These are phyloP conservation scores for Aselliscus stoliczkanus DNA, from an alignment of 2,797 vertebrate species.

Conservation along the genomic window DNA sequence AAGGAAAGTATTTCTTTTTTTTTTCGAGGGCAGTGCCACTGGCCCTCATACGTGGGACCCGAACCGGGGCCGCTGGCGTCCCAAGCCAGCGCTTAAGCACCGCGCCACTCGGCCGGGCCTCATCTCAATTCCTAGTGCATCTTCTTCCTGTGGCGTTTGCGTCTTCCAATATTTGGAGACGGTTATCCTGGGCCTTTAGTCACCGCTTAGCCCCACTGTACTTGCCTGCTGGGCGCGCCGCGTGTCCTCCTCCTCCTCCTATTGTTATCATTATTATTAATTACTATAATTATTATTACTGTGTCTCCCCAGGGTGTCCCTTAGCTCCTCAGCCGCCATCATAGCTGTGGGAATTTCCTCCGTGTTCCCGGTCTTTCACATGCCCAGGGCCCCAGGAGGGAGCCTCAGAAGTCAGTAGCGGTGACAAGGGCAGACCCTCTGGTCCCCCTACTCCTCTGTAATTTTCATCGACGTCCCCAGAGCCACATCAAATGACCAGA, in stretches of 20 bases:
- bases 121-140: constrained; percentile 40
- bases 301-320: not conserved
- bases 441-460: not conserved
- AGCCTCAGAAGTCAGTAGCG: not conserved
- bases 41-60: no score
- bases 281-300: no score
- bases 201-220: not conserved
- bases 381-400: not conserved
- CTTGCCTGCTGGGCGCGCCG: not conserved
- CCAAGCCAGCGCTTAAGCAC: no score
- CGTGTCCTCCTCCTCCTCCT: no score
- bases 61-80: no score
- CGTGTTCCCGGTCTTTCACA: not conserved
- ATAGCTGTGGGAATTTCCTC: not conserved
- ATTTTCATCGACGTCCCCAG: not conserved
- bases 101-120: no score
- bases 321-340: not conserved
- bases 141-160: constrained; percentile 26
- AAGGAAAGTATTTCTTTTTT: no score
- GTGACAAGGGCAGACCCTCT: not conserved
- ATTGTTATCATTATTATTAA: no score
- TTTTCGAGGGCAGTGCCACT: no score
- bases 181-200: not conserved
- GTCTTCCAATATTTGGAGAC: constrained; percentile 32
- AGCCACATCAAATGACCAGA: not conserved